phyloP scores from a whole-genome alignment of 2,797 vertebrate species.

The Propithecus perrieri region DNA sequence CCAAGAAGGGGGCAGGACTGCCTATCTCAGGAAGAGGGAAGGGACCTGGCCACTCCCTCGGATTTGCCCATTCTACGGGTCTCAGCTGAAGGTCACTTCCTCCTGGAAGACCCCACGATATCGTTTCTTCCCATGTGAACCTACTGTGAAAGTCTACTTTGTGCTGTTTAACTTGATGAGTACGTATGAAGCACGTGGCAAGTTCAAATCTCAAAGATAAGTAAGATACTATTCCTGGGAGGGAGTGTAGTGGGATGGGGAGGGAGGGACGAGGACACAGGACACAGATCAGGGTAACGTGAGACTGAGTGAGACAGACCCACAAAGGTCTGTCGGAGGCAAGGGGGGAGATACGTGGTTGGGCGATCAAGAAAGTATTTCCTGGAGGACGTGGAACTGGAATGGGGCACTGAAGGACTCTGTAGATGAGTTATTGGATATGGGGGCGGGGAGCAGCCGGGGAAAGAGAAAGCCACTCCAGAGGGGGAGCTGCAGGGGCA shows the following conservation, averaged over 20 bases:
- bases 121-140: background rate
- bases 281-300: background rate
- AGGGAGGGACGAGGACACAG: rapidly evolving
- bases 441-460: background rate
- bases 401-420: background rate
- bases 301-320: background rate
- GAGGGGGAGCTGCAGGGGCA: background rate
- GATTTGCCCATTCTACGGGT: background rate
- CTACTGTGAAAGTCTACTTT: background rate
- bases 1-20: background rate
- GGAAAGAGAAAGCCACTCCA: background rate
- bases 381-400: background rate
- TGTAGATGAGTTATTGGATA: background rate
- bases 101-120: background rate
- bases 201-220: background rate
- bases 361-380: background rate
- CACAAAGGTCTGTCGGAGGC: background rate
- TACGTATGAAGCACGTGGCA: background rate
- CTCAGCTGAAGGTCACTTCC: background rate
- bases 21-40: background rate
- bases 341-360: background rate
- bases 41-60: background rate
- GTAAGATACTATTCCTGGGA: background rate
- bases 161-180: background rate
- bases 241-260: background rate